phyloP scores from a whole-genome alignment of 1,140 invertebrate species.

The Mamestra configurata region DNA sequence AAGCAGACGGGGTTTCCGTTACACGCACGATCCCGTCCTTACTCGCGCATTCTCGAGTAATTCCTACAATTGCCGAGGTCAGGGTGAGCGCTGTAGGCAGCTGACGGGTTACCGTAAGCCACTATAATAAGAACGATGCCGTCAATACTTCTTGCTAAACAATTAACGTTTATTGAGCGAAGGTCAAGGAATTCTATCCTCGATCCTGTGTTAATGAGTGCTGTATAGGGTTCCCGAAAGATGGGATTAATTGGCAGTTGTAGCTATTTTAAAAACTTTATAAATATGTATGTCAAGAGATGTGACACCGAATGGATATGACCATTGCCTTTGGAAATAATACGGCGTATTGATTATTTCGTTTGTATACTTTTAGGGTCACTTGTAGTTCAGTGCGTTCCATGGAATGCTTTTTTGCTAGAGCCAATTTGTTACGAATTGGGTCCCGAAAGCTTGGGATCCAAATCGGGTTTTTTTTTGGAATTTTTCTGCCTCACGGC shows the following conservation, averaged over 20 bases:
- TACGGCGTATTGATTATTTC: no score
- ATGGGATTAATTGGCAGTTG: background rate
- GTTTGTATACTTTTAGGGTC: no score
- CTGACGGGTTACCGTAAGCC: slow-evolving; percentile 28
- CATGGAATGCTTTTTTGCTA: no score
- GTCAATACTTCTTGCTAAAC: slow-evolving; percentile 24
- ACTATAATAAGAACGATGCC: slow-evolving; percentile 32
- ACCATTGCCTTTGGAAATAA: no score
- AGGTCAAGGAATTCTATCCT: slow-evolving; percentile 9
- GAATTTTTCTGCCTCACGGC: no score
- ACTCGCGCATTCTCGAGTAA: slow-evolving; percentile 27
- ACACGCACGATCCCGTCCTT: background rate
- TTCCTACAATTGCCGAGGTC: slow-evolving; percentile 45
- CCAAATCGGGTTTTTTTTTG: no score
- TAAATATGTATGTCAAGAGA: no score
- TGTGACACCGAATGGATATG: no score
- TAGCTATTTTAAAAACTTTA: background rate
- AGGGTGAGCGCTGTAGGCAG: background rate
- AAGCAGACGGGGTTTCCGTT: background rate
- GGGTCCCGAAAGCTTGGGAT: no score
- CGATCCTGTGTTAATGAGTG: background rate
- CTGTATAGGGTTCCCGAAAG: background rate
- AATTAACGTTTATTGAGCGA: slow-evolving; percentile 10
- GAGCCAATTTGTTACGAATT: no score
- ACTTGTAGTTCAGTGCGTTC: no score